Conservation (phyloP, 1,140 invertebrate species). For the Tenebrio molitor region DNA sequence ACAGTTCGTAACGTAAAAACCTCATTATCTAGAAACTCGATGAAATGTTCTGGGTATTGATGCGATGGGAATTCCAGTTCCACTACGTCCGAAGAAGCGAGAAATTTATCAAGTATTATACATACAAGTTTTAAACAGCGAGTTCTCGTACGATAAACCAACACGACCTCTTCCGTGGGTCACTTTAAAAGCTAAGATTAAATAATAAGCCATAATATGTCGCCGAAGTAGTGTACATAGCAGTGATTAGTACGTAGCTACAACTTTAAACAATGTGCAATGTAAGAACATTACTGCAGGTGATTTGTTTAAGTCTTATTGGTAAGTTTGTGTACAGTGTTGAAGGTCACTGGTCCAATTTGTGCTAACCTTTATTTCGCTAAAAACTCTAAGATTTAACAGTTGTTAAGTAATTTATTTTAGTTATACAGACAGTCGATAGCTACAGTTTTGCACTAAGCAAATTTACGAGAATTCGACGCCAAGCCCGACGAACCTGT, state of each 20-base stretch:
- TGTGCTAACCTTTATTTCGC: constrained; percentile 1
- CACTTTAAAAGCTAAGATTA: neutral
- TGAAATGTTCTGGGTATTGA: no score
- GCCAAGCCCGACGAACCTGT: no score
- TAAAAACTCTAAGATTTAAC: no score
- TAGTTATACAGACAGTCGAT: no score
- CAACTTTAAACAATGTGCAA: neutral
- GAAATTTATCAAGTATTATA: neutral
- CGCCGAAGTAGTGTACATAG: neutral
- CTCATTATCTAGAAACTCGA: no score
- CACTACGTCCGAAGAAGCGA: neutral
- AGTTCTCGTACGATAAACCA: neutral
- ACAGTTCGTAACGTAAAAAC: no score
- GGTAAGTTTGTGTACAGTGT: neutral
- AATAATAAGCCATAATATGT: neutral
- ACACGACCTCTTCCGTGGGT: neutral
- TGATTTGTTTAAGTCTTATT: neutral
- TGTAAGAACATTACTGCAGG: neutral
- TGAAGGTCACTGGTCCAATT: neutral
- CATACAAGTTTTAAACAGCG: neutral
- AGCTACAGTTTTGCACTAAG: no score
- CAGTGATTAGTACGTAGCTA: neutral
- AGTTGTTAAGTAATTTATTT: no score
- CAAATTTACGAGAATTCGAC: no score
- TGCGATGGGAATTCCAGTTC: neutral